phyloP scores from a whole-genome alignment of 53 echinoderm and acorn worm genomes.

The Echinometra lucunter region DNA sequence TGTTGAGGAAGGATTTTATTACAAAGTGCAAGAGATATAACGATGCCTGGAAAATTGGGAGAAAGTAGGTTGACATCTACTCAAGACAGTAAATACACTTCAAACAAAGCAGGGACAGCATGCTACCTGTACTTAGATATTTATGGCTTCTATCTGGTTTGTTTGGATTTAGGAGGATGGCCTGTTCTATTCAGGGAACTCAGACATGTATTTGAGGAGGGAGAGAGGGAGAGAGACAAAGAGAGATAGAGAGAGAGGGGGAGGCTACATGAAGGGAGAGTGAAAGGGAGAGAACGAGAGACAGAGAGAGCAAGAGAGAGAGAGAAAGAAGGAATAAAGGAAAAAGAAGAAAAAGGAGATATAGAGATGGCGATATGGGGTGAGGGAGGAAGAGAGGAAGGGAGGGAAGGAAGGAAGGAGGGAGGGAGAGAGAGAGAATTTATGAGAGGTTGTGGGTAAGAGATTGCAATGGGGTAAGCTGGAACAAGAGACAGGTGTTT shows the following conservation, averaged over 20 bases:
- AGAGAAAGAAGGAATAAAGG: background rate
- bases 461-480: background rate
- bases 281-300: background rate
- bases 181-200: background rate
- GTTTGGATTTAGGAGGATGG: background rate
- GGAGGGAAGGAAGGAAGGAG: background rate
- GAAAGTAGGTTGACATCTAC: slow-evolving; percentile 43
- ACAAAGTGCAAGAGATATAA: background rate
- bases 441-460: background rate
- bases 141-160: background rate
- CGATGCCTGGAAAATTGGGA: background rate
- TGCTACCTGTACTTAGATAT: background rate
- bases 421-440: background rate
- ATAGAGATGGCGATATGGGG: background rate
- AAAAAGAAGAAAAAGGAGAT: background rate
- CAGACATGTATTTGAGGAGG: background rate
- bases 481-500: too few species aligned
- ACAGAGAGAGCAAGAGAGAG: background rate
- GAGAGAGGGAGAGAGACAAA: background rate
- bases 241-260: background rate
- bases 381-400: background rate
- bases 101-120: background rate
- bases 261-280: background rate
- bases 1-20: background rate
- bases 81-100: background rate